phyloP scores from a whole-genome alignment of 2,797 vertebrate genomes.

The Notolabrus celidotus region DNA sequence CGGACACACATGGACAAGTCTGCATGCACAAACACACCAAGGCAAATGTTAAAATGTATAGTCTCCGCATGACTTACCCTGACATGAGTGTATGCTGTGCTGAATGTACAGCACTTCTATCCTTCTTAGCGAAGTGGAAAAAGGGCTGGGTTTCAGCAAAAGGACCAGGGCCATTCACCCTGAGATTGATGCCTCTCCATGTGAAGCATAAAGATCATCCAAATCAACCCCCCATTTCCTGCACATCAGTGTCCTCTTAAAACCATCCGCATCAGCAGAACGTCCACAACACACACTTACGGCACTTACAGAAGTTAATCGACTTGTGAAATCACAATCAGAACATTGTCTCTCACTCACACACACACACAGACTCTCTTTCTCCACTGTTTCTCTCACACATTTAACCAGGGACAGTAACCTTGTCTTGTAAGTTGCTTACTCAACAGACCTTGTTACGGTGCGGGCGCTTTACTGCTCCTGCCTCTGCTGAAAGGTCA shows the following conservation, averaged over 20 bases:
- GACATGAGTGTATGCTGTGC: conserved; percentile 38
- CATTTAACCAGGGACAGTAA: conserved; percentile 67
- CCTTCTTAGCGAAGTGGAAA: conserved; percentile 44
- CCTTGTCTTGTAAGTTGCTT: conserved; percentile 86
- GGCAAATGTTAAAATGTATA: conserved; percentile 62
- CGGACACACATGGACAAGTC: conserved; percentile 29
- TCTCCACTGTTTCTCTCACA: conserved; percentile 19
- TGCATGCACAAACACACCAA: conserved; percentile 42
- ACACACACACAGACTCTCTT: not conserved
- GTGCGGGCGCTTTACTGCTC: conserved; percentile 71
- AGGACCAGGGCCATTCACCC: conserved; percentile 54
- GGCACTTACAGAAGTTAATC: conserved; percentile 72
- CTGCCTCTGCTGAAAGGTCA: conserved; percentile 81
- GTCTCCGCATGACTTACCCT: conserved; percentile 39
- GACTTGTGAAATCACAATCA: conserved; percentile 84
- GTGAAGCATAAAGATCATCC: conserved; percentile 77
- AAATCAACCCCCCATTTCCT: conserved; percentile 47
- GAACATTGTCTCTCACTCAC: conserved; percentile 71
- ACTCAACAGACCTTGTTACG: conserved; percentile 87
- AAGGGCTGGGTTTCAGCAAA: conserved; percentile 42
- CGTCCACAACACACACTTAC: conserved; percentile 48
- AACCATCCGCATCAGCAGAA: conserved; percentile 77
- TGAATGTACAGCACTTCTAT: conserved; percentile 48
- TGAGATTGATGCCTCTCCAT: conserved; percentile 80
- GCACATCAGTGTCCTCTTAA: conserved; percentile 64